Evolutionary conservation across 1,140 invertebrate genomes (phyloP).

Genomic region (Capitella teleta): DNA sequence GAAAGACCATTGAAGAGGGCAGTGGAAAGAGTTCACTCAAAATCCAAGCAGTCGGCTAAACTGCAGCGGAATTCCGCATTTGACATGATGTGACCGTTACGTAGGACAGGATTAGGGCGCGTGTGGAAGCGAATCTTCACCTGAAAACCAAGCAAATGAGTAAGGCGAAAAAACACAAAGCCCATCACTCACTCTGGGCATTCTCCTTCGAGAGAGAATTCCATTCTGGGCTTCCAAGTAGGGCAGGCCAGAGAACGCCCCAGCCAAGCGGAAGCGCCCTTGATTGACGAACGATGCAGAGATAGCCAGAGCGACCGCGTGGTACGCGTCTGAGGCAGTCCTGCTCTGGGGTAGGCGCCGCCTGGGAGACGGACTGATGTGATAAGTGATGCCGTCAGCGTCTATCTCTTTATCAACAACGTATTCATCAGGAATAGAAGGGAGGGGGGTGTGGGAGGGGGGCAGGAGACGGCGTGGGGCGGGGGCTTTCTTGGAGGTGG

Average conservation of each 20-base stretch:
- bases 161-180: too few species aligned
- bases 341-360: not conserved
- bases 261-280: not conserved
- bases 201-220: constrained; percentile 5
- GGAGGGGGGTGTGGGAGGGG: too few species aligned
- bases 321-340: not conserved
- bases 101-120: constrained; percentile 18
- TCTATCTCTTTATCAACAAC: too few species aligned
- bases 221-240: constrained; percentile 9
- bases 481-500: too few species aligned
- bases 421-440: too few species aligned
- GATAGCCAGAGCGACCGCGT: not conserved
- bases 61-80: constrained; percentile 16
- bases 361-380: too few species aligned
- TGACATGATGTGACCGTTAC: constrained; percentile 20
- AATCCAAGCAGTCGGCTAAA: constrained; percentile 18
- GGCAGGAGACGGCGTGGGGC: too few species aligned
- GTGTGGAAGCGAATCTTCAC: constrained; percentile 20
- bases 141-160: too few species aligned
- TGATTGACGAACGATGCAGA: not conserved
- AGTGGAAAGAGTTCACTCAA: too few species aligned
- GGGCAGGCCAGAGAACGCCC: constrained; percentile 4
- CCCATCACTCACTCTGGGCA: constrained; percentile 6
- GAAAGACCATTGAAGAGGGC: too few species aligned
- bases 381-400: too few species aligned